A percentile compares a stretch with the other conserved stretches of the same genome.
Evolutionary conservation across 2,888 invertebrate genomes (phyloP).

Genomic region (Thymelicus lineola): DNA sequence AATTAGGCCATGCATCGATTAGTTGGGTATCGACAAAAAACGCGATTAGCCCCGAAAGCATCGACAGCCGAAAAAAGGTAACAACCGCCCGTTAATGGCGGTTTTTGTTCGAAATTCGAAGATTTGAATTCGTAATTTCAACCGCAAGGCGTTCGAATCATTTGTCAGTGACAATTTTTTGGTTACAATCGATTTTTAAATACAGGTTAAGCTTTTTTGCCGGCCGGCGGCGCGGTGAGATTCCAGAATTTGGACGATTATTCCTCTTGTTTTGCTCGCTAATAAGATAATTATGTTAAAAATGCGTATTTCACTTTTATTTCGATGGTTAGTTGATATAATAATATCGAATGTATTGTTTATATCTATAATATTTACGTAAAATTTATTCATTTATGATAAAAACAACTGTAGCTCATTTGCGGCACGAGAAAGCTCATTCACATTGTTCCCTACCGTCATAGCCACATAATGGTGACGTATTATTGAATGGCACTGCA

Average conservation of each 20-base stretch:
- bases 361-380: no score
- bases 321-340: constrained; percentile 3
- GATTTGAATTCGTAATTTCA: constrained; percentile 84
- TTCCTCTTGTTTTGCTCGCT: constrained; percentile 51
- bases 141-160: constrained; percentile 84
- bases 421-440: not conserved
- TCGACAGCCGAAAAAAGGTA: constrained; percentile 81
- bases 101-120: constrained; percentile 83
- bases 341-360: no score
- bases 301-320: constrained; percentile 15
- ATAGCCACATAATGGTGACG: not conserved
- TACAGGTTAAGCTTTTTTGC: constrained; percentile 76
- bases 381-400: no score
- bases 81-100: constrained; percentile 80
- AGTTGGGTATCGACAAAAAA: constrained; percentile 80
- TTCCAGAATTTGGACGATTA: constrained; percentile 54
- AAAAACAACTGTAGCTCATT: not conserved
- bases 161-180: constrained; percentile 86
- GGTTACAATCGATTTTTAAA: constrained; percentile 85
- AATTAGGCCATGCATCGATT: constrained; percentile 84
- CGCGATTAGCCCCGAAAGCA: constrained; percentile 82
- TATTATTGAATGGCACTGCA: not conserved
- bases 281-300: constrained; percentile 47
- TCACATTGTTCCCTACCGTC: not conserved
- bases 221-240: constrained; percentile 47